A percentile compares a stretch with the other conserved stretches of the same genome.
Conservation (phyloP, 2,113 vertebrate genomes). For the Arenaria interpres region DNA sequence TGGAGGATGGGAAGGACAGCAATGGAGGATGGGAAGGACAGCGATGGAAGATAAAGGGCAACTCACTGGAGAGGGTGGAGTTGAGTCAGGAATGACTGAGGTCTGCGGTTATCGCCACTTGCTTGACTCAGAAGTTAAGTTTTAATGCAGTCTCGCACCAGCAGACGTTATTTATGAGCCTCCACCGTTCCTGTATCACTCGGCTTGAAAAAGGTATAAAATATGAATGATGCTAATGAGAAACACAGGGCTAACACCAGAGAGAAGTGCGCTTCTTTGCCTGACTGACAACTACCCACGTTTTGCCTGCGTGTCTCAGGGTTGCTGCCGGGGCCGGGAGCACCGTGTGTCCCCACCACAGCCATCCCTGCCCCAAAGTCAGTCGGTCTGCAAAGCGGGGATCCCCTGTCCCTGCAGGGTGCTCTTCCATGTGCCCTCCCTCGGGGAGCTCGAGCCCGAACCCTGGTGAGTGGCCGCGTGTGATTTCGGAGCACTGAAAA, state of each 20-base stretch:
- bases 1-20: background rate
- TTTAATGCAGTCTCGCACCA: background rate
- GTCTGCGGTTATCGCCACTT: background rate
- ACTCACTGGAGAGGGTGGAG: background rate
- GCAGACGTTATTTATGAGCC: slow-evolving; percentile 14
- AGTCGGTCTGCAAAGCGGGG: background rate
- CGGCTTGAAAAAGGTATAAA: slow-evolving; percentile 12
- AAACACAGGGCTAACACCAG: rapidly evolving
- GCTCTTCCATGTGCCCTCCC: background rate
- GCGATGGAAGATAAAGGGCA: background rate
- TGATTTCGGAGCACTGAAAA: background rate
- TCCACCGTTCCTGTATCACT: slow-evolving; percentile 17
- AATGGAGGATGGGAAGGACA: background rate
- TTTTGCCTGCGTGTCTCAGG: rapidly evolving
- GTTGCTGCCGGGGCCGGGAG: background rate
- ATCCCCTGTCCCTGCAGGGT: rapidly evolving
- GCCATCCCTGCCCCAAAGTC: background rate
- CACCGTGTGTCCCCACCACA: rapidly evolving
- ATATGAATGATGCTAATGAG: background rate
- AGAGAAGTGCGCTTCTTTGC: background rate
- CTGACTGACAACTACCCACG: rapidly evolving
- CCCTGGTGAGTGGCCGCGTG: rapidly evolving
- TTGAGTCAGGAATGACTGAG: background rate
- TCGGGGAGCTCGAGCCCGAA: rapidly evolving
- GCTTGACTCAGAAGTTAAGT: background rate